phyloP scores from a whole-genome alignment of 2,797 vertebrate genomes.

The Dryobates pubescens region DNA sequence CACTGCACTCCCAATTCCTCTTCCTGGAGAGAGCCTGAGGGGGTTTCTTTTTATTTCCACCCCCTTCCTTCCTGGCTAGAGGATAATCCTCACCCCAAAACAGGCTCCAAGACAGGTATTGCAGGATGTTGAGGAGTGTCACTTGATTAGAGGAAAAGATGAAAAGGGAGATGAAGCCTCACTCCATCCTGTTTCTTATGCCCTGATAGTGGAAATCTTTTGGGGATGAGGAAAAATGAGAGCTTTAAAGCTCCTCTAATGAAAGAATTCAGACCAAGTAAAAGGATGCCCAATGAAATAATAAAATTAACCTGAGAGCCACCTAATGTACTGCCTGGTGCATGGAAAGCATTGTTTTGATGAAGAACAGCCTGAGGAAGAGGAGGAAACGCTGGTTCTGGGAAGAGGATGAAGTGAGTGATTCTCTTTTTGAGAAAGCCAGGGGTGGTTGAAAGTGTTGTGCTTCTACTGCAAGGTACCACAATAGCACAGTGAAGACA shows the following conservation, averaged over 20 bases:
- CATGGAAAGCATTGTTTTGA: not conserved
- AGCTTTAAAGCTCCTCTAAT: not conserved
- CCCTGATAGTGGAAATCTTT: not conserved
- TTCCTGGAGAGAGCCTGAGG: not conserved
- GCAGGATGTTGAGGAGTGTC: not conserved
- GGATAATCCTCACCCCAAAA: not conserved
- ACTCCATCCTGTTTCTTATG: not conserved
- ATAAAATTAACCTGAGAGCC: not conserved
- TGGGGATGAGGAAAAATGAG: not conserved
- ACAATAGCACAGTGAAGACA: fast-evolving
- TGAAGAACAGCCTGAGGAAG: not conserved
- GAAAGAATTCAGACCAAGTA: not conserved
- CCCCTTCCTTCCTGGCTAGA: conserved; percentile 15
- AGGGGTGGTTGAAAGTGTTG: fast-evolving
- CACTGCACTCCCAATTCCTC: not conserved
- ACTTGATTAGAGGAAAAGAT: conserved; percentile 29
- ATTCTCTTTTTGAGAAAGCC: not conserved
- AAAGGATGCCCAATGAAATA: not conserved
- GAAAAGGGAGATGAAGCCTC: conserved; percentile 1
- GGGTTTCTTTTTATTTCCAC: conserved; percentile 29
- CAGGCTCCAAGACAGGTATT: conserved; percentile 47
- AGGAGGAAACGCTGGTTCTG: not conserved
- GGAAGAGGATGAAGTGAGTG: not conserved
- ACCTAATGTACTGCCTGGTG: not conserved
- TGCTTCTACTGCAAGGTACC: not conserved